Evolutionary conservation across 2,113 vertebrate genomes (phyloP).

Genomic region (Gymnorhina tibicen): DNA sequence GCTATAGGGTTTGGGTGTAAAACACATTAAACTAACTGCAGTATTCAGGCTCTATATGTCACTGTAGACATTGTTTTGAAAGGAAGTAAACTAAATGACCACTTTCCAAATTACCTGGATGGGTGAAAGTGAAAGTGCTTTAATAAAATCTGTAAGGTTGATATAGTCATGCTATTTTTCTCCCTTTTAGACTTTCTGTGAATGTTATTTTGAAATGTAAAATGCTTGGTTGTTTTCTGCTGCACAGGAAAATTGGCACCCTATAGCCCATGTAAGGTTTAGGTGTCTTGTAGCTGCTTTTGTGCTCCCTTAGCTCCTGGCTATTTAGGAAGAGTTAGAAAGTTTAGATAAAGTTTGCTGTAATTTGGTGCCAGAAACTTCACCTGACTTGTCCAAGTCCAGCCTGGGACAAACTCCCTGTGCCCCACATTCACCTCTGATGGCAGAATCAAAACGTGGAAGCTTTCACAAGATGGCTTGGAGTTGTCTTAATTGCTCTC

Average conservation of each 20-base stretch:
- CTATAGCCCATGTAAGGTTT: not conserved
- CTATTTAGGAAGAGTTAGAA: not conserved
- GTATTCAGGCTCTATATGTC: constrained; percentile 39
- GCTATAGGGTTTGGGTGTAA: not conserved
- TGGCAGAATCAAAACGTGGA: not conserved
- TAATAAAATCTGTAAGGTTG: not conserved
- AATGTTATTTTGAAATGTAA: not conserved
- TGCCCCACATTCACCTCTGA: not conserved
- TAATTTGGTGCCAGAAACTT: not conserved
- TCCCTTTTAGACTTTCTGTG: not conserved
- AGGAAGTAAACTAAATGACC: not conserved
- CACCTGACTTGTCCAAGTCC: not conserved
- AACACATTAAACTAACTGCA: not conserved
- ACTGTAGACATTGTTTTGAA: constrained; percentile 29
- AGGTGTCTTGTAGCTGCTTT: not conserved
- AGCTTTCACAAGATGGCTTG: not conserved
- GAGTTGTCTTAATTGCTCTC: not conserved
- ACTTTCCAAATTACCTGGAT: not conserved
- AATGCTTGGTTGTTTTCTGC: not conserved
- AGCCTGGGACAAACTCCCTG: not conserved
- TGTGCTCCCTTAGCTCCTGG: not conserved
- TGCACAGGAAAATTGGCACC: not conserved
- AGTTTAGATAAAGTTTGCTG: not conserved
- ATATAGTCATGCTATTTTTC: not conserved
- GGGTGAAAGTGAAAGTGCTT: not conserved